Base-by-base conservation (phyloP, 2,888 invertebrate genomes). In the Athalia circularis region DNA sequence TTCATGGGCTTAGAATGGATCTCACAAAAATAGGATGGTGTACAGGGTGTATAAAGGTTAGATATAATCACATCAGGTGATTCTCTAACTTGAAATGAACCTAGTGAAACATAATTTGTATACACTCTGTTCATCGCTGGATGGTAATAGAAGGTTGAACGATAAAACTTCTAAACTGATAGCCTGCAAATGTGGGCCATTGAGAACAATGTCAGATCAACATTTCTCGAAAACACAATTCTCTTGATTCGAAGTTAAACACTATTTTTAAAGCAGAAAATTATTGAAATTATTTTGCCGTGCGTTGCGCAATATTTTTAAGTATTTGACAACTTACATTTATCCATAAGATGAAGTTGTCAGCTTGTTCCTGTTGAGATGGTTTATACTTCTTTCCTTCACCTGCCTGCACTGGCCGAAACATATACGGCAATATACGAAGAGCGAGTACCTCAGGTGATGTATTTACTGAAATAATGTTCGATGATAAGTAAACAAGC, bases 311-410 rank as follows among this genome's bases (percentile, higher is more conserved):
- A 62, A 62, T 62, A 62, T 29, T 29, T n/a, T 62, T 62, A 29
- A 62, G 29, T 62, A 62, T 15, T 62, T 11, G 61, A 62, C 61
- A 62, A 62, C 13, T 62, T 70, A 77, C 68, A 52, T 77, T 74
- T 13, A 77, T 77, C 77, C 77, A 77, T 15, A 48, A 43, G 9
- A 77, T 77, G 48, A 70, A 77, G 13, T 43, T 52, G 54, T 70
- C 68, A 43, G 77, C 43, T 54, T 77, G 77, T 70, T 77, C 77
- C 13, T 77, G 67, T 45, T 77, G 77, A 9, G 77, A 77, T 48
- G 77, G 77, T 54, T 61, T 77, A 45, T 67, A 77, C 7, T 50
- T 50, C 4, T 72, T 59, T 13, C 9, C 1, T 5, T 45, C 57
- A 15, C 50, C 52, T 72, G 59, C 15, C 45, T 72, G 61, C 29